Evolutionary conservation across 1,140 invertebrate species (phyloP), one percentile per base, ranked within the genome.

Genomic region (Meloidogyne exigua): DNA sequence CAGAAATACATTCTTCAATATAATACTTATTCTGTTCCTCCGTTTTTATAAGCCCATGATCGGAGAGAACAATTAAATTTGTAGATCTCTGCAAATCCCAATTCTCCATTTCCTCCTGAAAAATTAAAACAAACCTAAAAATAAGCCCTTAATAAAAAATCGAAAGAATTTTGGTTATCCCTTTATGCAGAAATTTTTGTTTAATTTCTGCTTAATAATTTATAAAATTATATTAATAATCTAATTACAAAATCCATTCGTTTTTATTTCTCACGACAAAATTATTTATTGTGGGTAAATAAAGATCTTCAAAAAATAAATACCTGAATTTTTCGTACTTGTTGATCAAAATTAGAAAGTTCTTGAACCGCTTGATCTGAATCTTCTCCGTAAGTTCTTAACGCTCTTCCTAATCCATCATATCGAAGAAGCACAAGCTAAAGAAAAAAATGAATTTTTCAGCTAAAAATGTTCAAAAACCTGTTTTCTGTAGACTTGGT

Each of bases 21-120:
- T 82, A 87, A 76, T 82, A 87, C 68, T 87, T 82, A 63, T 87
- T 81, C 44, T 87, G 86, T 71, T 86, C 83, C 15, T 82, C 77
- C 42, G 85, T 69, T 62, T 78, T 70, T 66, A 76, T 76, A 21
- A 87, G 68, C 18, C 85, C 85, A 75, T 86, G 84, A 70, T 85
- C 85, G 25, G 84, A 84, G 10, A 87, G 62, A 26, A 87, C 86
- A 57, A 87, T 79, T 42, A 87, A 70, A 69, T 87, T 87, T 25
- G 86, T 86, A 3, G 82, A 81, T 12, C 76, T 72, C 25, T 76
- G 76, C 23, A 85, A 72, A n/a, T 77, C 79, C 32, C 75, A n/a
- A 13, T 71, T 72, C 36, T 84, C 85, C 64, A 86, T 81, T 65
- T 82, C 70, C 64, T 85, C 83, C 82, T 85, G 69, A 68, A 26